These are phyloP conservation scores for Enteromius paludinosus DNA, from an alignment of 2,797 vertebrate genomes.

Conservation along the genomic window DNA sequence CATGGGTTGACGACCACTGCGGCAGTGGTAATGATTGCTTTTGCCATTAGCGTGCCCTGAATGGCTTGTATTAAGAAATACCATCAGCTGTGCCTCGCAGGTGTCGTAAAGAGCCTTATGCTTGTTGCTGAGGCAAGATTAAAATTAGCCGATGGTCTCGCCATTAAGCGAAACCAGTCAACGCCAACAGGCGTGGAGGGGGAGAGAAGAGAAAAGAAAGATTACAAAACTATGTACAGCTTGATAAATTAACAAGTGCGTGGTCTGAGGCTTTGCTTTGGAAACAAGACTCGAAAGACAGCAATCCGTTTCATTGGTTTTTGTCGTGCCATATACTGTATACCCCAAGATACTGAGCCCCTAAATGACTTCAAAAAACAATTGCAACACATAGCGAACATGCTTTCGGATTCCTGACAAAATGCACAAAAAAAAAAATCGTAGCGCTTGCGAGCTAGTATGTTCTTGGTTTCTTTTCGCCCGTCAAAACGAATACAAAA, in stretches of 20 bases:
- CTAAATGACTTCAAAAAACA: constrained; percentile 78
- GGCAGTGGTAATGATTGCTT: constrained; percentile 38
- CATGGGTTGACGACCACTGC: constrained; percentile 32
- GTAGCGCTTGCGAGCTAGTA: constrained; percentile 76
- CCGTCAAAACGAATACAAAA: constrained; percentile 58
- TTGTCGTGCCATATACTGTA: constrained; percentile 69
- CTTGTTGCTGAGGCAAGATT: constrained; percentile 63
- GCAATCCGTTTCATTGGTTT: constrained; percentile 72
- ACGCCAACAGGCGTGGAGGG: constrained; percentile 58
- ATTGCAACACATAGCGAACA: constrained; percentile 82
- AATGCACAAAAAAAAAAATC: constrained; percentile 78
- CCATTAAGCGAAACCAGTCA: constrained; percentile 69
- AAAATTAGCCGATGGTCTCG: constrained; percentile 71
- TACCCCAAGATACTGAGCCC: constrained; percentile 74
- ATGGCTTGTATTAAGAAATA: constrained; percentile 46
- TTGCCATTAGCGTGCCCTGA: constrained; percentile 35
- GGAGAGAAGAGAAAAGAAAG: constrained; percentile 53
- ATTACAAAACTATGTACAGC: constrained; percentile 84
- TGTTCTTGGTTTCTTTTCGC: constrained; percentile 67
- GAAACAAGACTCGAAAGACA: constrained; percentile 75
- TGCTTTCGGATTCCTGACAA: constrained; percentile 83
- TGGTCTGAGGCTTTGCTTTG: constrained; percentile 81
- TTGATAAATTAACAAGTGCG: constrained; percentile 81
- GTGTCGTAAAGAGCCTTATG: constrained; percentile 44
- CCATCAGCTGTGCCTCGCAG: constrained; percentile 47